Base-by-base conservation (phyloP, 2,113 vertebrate species). In the Tenebrosternarchus preto region DNA sequence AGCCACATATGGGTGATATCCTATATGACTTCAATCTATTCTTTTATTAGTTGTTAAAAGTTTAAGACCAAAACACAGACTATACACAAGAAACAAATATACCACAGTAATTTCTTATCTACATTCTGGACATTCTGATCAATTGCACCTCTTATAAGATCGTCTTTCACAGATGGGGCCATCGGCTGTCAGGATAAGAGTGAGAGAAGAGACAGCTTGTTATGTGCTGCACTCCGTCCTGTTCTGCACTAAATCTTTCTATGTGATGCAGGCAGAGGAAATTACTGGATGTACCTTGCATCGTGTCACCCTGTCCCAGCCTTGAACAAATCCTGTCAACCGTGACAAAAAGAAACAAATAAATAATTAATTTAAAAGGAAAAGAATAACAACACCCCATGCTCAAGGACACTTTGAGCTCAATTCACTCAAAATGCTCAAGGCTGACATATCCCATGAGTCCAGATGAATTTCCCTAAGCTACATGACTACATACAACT, bases 271-370 rank as follows among this genome's bases (percentile, higher is more conserved):
- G 56, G 25, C 24, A 61, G 16, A 74, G 81, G 76, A 89, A 86
- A 89, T 89, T 73, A 89, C 83, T 81, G 73, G 60, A 86, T 80
- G 87, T 89, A 73, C 87, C 0, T 79, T 64, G 80, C 66, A 20
- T 77, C 57, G 27, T 84, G 84, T 90, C 80, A 85, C 67, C 1
- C 59, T 5, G 79, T 87, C 67, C 79, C 81, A 82, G 82, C 85
- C 85, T 85, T 85, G 78, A 84, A 82, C 55, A 74, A 69, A 73
- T 72, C 53, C 81, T 80, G 73, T 70, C 81, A 73, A 56, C 67
- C 24, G 24, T 22, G 33, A 67, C 60, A 72, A 61, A 56, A 57
- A 39, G 22, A 19, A 46, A 53, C 57, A 73, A 60, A 1, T 9
- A 50, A 50, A 15, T 50, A 50, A 50, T 50, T 50, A 50, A 50